Conservation (phyloP, 2,113 vertebrate genomes). For the Clarias magur region DNA sequence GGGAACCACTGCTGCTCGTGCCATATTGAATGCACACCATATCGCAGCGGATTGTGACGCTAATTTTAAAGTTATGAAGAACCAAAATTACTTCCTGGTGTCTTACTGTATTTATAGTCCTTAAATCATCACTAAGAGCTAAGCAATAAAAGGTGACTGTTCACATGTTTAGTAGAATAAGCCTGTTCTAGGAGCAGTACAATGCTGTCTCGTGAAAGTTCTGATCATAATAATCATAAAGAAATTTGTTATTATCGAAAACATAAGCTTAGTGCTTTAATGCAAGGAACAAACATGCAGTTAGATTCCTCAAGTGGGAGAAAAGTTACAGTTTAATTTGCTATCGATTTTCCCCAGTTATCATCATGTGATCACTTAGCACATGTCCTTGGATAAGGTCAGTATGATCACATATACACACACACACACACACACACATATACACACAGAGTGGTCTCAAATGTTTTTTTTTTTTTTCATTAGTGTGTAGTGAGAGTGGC, state of each 20-base stretch:
- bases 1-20: too few species aligned
- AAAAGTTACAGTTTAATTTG: slow-evolving; percentile 5
- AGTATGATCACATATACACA: neutral
- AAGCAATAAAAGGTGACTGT: neutral
- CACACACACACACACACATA: neutral
- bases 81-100: neutral
- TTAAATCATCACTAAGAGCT: neutral
- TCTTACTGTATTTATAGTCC: neutral
- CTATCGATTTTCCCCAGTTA: slow-evolving; percentile 19
- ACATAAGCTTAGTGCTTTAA: neutral
- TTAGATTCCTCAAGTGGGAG: neutral
- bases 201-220: neutral
- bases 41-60: too few species aligned
- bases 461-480: neutral
- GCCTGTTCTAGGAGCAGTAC: neutral
- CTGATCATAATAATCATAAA: neutral
- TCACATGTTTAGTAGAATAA: neutral
- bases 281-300: neutral
- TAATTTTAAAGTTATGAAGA: neutral
- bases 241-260: neutral
- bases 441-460: neutral
- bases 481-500: neutral
- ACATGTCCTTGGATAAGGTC: slow-evolving; percentile 66
- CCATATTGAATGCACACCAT: too few species aligned
- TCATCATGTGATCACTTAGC: slow-evolving; percentile 37